phyloP scores from a whole-genome alignment of 2,113 vertebrate species.

The Syrmaticus mikado region DNA sequence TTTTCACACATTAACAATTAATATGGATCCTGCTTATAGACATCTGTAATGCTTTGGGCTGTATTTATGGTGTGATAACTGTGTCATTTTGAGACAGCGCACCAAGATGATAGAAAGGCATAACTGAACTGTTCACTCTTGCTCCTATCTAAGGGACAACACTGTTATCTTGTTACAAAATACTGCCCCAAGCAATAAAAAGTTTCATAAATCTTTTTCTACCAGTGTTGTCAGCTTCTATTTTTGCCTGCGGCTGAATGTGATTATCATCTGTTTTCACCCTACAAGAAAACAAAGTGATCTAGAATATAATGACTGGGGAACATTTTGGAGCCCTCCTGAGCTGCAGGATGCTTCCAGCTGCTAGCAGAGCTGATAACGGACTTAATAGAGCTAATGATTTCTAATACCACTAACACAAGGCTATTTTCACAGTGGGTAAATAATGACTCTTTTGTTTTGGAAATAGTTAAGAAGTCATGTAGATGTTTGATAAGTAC shows the following conservation, averaged over 20 bases:
- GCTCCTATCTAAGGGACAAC: conserved; percentile 64
- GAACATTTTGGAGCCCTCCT: conserved; percentile 51
- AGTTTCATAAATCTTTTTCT: conserved; percentile 68
- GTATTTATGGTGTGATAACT: conserved; percentile 76
- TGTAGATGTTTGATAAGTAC: conserved; percentile 52
- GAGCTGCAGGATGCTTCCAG: conserved; percentile 69
- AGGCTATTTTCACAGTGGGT: conserved; percentile 72
- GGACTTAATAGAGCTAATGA: conserved; percentile 56
- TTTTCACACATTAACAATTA: conserved; percentile 78
- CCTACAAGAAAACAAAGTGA: conserved; percentile 49
- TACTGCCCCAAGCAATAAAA: conserved; percentile 65
- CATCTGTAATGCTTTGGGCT: conserved; percentile 79
- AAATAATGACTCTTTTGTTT: conserved; percentile 70
- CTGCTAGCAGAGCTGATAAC: conserved; percentile 51
- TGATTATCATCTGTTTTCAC: conserved; percentile 66
- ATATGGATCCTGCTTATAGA: conserved; percentile 76
- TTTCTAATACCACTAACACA: conserved; percentile 68
- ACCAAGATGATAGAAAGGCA: conserved; percentile 74
- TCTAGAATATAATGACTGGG: conserved; percentile 56
- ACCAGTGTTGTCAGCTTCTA: conserved; percentile 55
- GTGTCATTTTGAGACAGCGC: conserved; percentile 71
- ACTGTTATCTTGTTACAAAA: conserved; percentile 70
- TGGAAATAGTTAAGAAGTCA: conserved; percentile 57
- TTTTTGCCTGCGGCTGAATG: conserved; percentile 61
- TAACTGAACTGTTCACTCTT: conserved; percentile 54